Percentiles rank a stretch among this genome's conserved stretches.
These are phyloP conservation scores for Bettongia penicillata DNA, from an alignment of 2,113 vertebrate species.

Conservation along the genomic window DNA sequence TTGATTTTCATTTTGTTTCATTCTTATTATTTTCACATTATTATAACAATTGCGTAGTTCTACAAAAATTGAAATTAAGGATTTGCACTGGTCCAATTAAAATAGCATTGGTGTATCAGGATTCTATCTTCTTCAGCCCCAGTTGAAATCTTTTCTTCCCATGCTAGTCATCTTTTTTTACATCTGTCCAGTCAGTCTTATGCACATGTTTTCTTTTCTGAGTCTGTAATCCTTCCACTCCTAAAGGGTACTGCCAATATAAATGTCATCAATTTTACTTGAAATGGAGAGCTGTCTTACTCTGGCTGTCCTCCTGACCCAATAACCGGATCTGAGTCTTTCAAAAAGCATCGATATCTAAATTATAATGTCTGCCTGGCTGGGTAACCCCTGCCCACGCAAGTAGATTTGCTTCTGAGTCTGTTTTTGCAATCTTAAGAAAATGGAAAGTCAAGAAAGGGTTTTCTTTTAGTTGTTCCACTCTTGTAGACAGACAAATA, in stretches of 20 bases:
- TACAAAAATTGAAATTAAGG: background rate
- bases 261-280: conserved; percentile 58
- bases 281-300: conserved; percentile 38
- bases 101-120: background rate
- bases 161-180: conserved; percentile 24
- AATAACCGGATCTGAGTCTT: conserved; percentile 39
- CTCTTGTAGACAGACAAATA: conserved; percentile 62
- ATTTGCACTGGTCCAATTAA: background rate
- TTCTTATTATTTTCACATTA: background rate
- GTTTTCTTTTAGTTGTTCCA: background rate
- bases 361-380: conserved; percentile 58
- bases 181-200: conserved; percentile 30
- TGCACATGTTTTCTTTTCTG: conserved; percentile 69
- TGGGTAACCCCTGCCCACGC: conserved; percentile 59
- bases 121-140: background rate
- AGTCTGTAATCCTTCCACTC: conserved; percentile 19
- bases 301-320: conserved; percentile 37
- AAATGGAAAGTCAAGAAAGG: conserved; percentile 25
- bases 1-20: background rate
- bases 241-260: background rate
- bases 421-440: conserved; percentile 55
- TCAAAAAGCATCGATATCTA: conserved; percentile 56
- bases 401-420: conserved; percentile 50
- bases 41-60: background rate
- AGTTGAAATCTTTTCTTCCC: conserved; percentile 3